phyloP scores from a whole-genome alignment of 2,888 invertebrate species.

The Panopea generosa region DNA sequence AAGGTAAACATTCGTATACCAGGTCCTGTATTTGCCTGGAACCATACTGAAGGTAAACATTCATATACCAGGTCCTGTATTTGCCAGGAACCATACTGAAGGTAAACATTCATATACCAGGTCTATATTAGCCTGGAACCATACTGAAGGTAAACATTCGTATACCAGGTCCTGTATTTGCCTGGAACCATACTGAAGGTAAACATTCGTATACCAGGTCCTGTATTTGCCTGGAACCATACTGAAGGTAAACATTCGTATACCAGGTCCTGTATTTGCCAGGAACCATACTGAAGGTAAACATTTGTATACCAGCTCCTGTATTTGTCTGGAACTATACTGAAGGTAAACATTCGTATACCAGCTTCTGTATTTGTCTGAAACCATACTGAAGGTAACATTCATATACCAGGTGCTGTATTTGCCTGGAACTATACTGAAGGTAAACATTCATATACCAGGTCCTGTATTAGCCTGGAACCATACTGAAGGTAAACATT shows the following conservation, averaged over 20 bases:
- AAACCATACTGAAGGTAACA: conserved; percentile 93
- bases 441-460: conserved; percentile 86
- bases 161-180: not conserved
- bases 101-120: conserved; percentile 86
- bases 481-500: conserved; percentile 84
- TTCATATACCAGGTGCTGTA: conserved; percentile 91
- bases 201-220: conserved; percentile 62
- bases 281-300: conserved; percentile 96
- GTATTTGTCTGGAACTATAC: too few species aligned
- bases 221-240: too few species aligned
- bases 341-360: too few species aligned
- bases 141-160: conserved; percentile 90
- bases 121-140: conserved; percentile 97
- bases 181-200: conserved; percentile 85
- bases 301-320: not conserved
- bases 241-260: too few species aligned
- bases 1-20: conserved; percentile 52
- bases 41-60: conserved; percentile 91
- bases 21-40: conserved; percentile 99
- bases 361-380: conserved; percentile 94
- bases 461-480: too few species aligned
- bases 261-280: conserved; percentile 89
- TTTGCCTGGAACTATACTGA: conserved; percentile 97
- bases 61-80: not conserved
- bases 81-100: too few species aligned